Conservation (phyloP, 2,888 invertebrate species). For the Minunthozetes semirufus region DNA sequence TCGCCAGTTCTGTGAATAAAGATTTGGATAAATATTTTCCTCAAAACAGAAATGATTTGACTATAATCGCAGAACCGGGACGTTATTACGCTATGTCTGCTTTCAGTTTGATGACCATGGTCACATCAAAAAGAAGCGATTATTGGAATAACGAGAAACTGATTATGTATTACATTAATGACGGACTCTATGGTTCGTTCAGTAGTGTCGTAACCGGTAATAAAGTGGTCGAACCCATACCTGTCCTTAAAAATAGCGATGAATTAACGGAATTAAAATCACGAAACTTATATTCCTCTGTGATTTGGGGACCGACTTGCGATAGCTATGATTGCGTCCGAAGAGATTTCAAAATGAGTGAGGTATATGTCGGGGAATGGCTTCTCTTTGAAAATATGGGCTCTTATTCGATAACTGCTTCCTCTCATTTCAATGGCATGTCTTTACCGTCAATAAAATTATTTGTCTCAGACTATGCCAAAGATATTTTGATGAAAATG, state of each 20-base stretch:
- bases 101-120: background rate
- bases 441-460: background rate
- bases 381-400: conserved; percentile 13
- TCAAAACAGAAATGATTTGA: background rate
- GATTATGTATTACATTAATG: conserved; percentile 20
- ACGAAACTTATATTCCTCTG: background rate
- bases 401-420: background rate
- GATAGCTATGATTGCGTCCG: conserved; percentile 22
- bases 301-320: conserved; percentile 18
- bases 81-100: conserved; percentile 26
- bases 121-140: background rate
- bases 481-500: background rate
- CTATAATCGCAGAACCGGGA: conserved; percentile 18
- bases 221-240: conserved; percentile 15
- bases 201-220: conserved; percentile 13
- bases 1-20: background rate
- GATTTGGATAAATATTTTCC: conserved; percentile 7
- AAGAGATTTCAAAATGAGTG: background rate
- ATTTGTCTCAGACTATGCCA: background rate
- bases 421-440: conserved; percentile 18
- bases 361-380: conserved; percentile 17
- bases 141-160: background rate
- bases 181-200: conserved; percentile 23
- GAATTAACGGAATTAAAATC: background rate
- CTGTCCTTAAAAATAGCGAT: background rate